Evolutionary conservation across 2,113 vertebrate genomes (phyloP), one percentile per base, ranked within the genome.

Genomic region (Castor canadensis): DNA sequence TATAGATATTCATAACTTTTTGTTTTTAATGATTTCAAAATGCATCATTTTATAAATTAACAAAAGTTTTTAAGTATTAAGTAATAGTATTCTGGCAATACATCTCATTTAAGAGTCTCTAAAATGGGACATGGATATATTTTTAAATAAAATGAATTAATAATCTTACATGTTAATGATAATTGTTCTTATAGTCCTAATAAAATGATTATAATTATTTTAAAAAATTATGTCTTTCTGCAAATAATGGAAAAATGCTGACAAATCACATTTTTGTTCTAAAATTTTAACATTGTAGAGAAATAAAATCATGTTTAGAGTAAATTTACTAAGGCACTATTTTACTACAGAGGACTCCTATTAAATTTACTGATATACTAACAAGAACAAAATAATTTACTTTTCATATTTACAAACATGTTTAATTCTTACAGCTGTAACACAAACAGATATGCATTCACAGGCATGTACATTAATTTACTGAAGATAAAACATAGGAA

Each of bases 91-190:
- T n/a, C 56, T 75, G 47, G 16, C 7, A 86, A 56, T 3, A 58
- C 38, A 82, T 32, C 30, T 69, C 62, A 67, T 16, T 86, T 82
- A 81, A 93, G 26, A 30, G 86, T 26, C 20, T 64, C 77, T 82
- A 71, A 96, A 95, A 82, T 62, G 43, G 20, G 16, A 86, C 19
- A 20, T 81, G 19, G 76, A 28, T 7, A 60, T 69, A 20, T 45
- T 76, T 91, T 56, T 71, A 24, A 94, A 88, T 58, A 67, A 91
- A 75, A n/a, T 64, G 85, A 64, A 85, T 60, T 43, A 79, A 24
- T 84, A 28, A 54, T 4, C 47, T 7, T 0, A 76, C 38, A 77
- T 47, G 64, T 76, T 81, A 73, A n/a, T 22, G 84, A 73, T 47
- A 40, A 20, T 92, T 10, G 30, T 85, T 9, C 1, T 89, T 69